Percentiles rank a stretch among this genome's conserved stretches.
phyloP scores from a whole-genome alignment of 1,140 invertebrate species.

The Muscidifurax raptorellus region DNA sequence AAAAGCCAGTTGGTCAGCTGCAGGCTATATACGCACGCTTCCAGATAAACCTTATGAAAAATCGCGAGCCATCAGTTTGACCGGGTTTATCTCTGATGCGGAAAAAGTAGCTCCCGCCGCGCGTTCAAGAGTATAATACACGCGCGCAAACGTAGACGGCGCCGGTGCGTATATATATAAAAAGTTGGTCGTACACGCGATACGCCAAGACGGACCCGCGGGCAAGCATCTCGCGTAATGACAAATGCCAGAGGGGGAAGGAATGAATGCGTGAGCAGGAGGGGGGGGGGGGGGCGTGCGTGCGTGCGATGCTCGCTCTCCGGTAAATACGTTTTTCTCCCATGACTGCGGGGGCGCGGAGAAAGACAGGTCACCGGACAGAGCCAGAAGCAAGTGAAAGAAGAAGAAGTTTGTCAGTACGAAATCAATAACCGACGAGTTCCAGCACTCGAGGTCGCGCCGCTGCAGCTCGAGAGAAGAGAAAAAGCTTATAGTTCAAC shows the following conservation, averaged over 20 bases:
- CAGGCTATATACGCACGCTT: neutral
- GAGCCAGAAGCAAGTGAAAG: neutral
- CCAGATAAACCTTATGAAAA: neutral
- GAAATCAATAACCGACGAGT: neutral
- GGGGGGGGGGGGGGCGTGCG: neutral
- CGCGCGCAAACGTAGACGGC: neutral
- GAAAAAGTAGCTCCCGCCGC: neutral
- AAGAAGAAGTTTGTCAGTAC: neutral
- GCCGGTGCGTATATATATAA: neutral
- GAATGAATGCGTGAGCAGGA: neutral
- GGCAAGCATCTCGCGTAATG: neutral
- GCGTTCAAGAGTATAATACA: neutral
- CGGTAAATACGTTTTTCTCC: neutral
- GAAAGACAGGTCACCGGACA: neutral
- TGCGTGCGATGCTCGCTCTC: neutral
- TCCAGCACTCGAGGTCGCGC: neutral
- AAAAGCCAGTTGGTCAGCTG: neutral
- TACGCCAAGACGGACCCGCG: neutral
- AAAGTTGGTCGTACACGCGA: neutral
- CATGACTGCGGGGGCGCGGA: too few relatives aligned
- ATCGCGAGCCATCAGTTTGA: neutral
- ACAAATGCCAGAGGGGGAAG: neutral
- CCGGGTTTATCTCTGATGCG: neutral
- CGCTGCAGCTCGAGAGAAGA: neutral
- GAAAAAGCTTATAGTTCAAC: too few relatives aligned